Evolutionary conservation across 2,113 vertebrate species (phyloP), one percentile per base, ranked within the genome.

Genomic region (Gadus chalcogrammus): DNA sequence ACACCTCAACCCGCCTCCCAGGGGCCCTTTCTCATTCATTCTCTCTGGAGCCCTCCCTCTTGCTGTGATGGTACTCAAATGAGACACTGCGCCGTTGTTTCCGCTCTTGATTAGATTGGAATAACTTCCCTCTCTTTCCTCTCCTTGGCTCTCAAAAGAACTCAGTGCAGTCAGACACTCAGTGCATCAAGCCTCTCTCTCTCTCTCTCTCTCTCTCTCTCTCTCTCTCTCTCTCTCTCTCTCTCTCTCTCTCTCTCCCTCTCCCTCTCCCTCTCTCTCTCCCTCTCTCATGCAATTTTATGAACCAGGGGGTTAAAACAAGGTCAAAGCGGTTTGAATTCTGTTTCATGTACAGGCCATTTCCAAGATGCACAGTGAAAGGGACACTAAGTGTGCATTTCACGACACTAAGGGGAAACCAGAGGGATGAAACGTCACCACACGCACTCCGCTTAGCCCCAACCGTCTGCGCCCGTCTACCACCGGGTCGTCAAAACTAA

Each of bases 251-350:
- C 52, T 55, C 52, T 55, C 52, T 55, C 58, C 71, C 76, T 79
- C 16, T 64, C 62, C 38, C 27, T 64, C 61, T 72, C 48, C 60
- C 76, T 66, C 72, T 88, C 53, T 17, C 52, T 28, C 60, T 70
- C 68, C 1, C 35, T 60, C 60, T 22, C 31, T n/a, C 58, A n/a
- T n/a, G n/a, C n/a, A n/a, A 0, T 35, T 5, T 35, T 35, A 2
- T 35, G 4, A 35, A 35, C 31, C 31, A 35, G 31, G 4, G 31
- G 31, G 31, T 35, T 35, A 35, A 35, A 35, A 35, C 6, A 35
- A 35, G 31, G 31, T 35, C 31, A 35, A 5, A 35, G 31, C 31
- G 3, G 31, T 35, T 35, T 35, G 31, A 35, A 35, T 35, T 35
- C 31, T 7, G 6, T 35, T 35, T 5, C 31, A 35, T 35, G 5